A percentile compares a stretch with the other conserved stretches of the same genome.
These are phyloP conservation scores for Drosophila tristis DNA, from an alignment of 1,140 invertebrate species.

Conservation along the genomic window DNA sequence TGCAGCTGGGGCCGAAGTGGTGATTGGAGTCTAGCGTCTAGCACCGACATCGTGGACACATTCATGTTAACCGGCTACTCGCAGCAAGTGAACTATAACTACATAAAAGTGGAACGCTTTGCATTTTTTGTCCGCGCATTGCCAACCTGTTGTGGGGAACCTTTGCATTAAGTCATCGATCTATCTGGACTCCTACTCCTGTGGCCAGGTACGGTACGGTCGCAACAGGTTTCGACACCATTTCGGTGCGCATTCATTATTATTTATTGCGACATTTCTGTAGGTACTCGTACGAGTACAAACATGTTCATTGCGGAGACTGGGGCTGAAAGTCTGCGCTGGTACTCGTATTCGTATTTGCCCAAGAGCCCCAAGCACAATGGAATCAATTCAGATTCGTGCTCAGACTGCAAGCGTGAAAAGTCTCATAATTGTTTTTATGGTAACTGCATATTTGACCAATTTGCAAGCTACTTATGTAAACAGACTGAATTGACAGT, in stretches of 20 bases:
- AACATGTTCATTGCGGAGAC: slow-evolving; percentile 66
- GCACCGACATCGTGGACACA: slow-evolving; percentile 43
- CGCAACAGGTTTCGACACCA: slow-evolving; percentile 76
- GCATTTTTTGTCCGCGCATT: slow-evolving; percentile 35
- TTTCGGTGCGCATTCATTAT: slow-evolving; percentile 72
- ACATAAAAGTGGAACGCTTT: slow-evolving; percentile 48
- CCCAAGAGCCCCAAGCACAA: slow-evolving; percentile 31
- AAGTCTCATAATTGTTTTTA: slow-evolving; percentile 70
- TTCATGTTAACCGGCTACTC: slow-evolving; percentile 47
- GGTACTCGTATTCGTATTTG: slow-evolving; percentile 36
- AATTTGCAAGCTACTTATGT: slow-evolving; percentile 73
- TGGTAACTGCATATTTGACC: slow-evolving; percentile 52
- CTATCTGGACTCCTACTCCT: slow-evolving; percentile 62
- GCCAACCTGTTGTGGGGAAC: slow-evolving; percentile 22
- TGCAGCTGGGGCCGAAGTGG: neutral
- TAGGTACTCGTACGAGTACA: neutral
- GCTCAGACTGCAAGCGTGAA: slow-evolving; percentile 63
- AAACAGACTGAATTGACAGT: slow-evolving; percentile 60
- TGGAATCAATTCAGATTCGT: slow-evolving; percentile 35
- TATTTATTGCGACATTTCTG: slow-evolving; percentile 77
- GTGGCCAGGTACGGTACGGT: slow-evolving; percentile 67
- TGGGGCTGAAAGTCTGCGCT: slow-evolving; percentile 44
- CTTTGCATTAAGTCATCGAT: slow-evolving; percentile 31
- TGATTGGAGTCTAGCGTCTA: slow-evolving; percentile 3
- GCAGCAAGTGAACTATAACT: slow-evolving; percentile 46